A percentile compares a stretch with the other conserved stretches of the same genome.
Evolutionary conservation across 2,797 vertebrate genomes (phyloP).

Genomic region (Argyrosomus regius): DNA sequence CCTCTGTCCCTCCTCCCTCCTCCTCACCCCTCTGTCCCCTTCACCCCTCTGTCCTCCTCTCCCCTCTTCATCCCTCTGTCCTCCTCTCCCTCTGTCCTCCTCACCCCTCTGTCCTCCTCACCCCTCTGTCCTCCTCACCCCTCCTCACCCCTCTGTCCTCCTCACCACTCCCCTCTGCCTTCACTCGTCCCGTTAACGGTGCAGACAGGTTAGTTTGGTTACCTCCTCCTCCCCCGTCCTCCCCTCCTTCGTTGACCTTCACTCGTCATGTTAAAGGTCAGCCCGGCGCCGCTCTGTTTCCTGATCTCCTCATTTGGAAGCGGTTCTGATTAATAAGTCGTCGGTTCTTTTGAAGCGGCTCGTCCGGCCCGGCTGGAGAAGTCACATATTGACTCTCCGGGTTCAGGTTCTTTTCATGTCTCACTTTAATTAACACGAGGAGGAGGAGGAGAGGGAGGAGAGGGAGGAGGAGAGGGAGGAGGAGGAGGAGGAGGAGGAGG

Average conservation of each 20-base stretch:
- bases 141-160: too few relatives aligned
- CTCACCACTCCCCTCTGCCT: too few relatives aligned
- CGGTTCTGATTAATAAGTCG: conserved; percentile 81
- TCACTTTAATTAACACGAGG: conserved; percentile 60
- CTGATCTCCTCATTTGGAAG: conserved; percentile 82
- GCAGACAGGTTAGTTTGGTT: conserved; percentile 26
- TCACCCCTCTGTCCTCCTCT: too few relatives aligned
- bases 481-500: not conserved
- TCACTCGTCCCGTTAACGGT: conserved; percentile 31
- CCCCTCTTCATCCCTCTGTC: too few relatives aligned
- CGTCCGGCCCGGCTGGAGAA: conserved; percentile 82
- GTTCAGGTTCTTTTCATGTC: conserved; percentile 85
- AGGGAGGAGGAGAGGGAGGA: not conserved
- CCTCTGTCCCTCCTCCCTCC: not conserved
- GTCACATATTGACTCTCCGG: conserved; percentile 85
- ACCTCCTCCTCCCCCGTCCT: conserved; percentile 7
- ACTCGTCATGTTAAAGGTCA: conserved; percentile 79
- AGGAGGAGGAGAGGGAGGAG: not conserved
- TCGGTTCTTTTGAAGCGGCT: conserved; percentile 81
- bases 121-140: not conserved
- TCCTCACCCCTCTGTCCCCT: not conserved
- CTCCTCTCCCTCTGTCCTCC: not conserved
- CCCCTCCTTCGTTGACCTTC: conserved; percentile 47
- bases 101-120: not conserved
- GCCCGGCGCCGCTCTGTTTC: conserved; percentile 54